Evolutionary conservation across 2,888 invertebrate genomes (phyloP).

Genomic region (Tanypteryx hageni): DNA sequence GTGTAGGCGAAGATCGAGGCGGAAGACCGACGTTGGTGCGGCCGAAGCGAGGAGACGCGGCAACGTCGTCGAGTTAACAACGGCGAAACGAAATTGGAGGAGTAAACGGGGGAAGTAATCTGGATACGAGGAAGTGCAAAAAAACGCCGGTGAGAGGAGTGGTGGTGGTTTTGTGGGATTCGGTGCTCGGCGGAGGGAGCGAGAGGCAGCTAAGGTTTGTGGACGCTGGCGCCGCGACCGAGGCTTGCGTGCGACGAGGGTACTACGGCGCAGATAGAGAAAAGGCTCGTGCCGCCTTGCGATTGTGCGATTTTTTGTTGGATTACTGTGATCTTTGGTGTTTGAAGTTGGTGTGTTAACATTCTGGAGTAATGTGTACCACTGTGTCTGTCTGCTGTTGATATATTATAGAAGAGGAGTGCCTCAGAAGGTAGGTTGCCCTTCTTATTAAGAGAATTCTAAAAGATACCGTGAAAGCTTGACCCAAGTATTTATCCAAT

Average conservation of each 20-base stretch:
- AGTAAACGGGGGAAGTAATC: slow-evolving; percentile 48
- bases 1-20: slow-evolving; percentile 23
- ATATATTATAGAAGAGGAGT: slow-evolving; percentile 19
- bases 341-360: slow-evolving; percentile 36
- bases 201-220: slow-evolving; percentile 51
- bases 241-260: slow-evolving; percentile 21
- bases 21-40: slow-evolving; percentile 32
- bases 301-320: slow-evolving; percentile 48
- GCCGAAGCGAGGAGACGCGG: slow-evolving; percentile 31
- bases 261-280: slow-evolving; percentile 44
- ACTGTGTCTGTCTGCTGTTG: slow-evolving; percentile 33
- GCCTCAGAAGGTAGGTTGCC: slow-evolving; percentile 39
- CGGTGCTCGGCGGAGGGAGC: slow-evolving; percentile 41
- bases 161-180: slow-evolving; percentile 61
- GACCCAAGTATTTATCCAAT: too few species aligned
- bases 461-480: too few species aligned
- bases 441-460: too few species aligned
- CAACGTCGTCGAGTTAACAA: slow-evolving; percentile 37
- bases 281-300: slow-evolving; percentile 50
- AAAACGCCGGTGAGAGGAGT: slow-evolving; percentile 36
- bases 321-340: slow-evolving; percentile 51
- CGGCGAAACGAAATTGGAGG: slow-evolving; percentile 60
- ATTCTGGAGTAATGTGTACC: slow-evolving; percentile 32
- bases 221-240: slow-evolving; percentile 52
- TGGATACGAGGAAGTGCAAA: slow-evolving; percentile 51